These are phyloP conservation scores for Ooceraea biroi DNA, from an alignment of 1,140 invertebrate species.

Conservation along the genomic window DNA sequence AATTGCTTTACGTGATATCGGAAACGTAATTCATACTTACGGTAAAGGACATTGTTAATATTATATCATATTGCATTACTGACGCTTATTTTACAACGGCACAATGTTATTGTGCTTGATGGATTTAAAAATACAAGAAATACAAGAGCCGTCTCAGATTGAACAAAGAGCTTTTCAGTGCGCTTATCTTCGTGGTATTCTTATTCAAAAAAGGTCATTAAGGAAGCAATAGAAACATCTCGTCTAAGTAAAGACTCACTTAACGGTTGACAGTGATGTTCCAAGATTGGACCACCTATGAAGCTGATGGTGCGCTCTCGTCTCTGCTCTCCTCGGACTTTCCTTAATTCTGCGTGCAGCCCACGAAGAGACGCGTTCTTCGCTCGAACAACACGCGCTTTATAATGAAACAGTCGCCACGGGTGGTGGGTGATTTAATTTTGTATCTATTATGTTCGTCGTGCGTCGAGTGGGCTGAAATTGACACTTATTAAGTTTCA, in stretches of 20 bases:
- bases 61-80: background rate
- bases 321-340: constrained; percentile 19
- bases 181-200: constrained; percentile 41
- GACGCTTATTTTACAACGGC: background rate
- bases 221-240: constrained; percentile 55
- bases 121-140: too few species aligned
- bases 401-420: constrained; percentile 31
- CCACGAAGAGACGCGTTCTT: background rate
- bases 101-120: too few species aligned
- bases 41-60: background rate
- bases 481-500: constrained; percentile 53
- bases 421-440: constrained; percentile 31
- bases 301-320: constrained; percentile 17
- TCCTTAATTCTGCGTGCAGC: constrained; percentile 8
- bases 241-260: constrained; percentile 49
- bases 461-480: background rate
- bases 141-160: too few species aligned
- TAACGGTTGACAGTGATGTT: constrained; percentile 64
- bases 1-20: background rate
- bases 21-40: background rate
- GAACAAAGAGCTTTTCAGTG: too few species aligned
- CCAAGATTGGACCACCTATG: constrained; percentile 48
- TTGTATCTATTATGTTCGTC: background rate
- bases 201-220: constrained; percentile 51
- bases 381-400: background rate